Evolutionary conservation across 1,140 invertebrate species (phyloP), one percentile per base, ranked within the genome.

Genomic region (Drosophila sturtevanti): DNA sequence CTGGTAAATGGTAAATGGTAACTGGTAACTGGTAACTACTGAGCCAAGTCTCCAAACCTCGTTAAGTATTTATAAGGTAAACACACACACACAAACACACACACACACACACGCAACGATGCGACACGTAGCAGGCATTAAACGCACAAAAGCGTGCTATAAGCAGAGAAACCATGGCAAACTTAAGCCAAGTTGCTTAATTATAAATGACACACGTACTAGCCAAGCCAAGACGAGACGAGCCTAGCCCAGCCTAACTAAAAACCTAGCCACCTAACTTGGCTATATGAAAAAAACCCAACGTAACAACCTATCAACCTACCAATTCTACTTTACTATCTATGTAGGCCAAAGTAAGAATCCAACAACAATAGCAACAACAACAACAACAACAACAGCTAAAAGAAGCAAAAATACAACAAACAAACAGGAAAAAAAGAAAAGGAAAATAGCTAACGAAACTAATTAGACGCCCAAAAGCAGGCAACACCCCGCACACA

Each of bases 41-140:
- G 73, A 73, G 72, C 59, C 79, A 69, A 52, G 60, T 68, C n/a
- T 55, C 58, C 48, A 18, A 64, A 75, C 34, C 79, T 87, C 69
- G 84, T 89, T 89, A 89, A 84, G 70, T 78, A 89, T 89, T 89
- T 89, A 89, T 89, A 84, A 89, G 79, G 84, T 80, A 84, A 80
- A 79, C 79, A 84, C 37, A 74, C 66, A 56, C 60, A 62, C 60
- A 72, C 60, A 41, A 38, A 73, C 70, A 77, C 37, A 72, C 10
- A 24, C n/a, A 24, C 24, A 24, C 4, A 7, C 37, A 6, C 38
- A 44, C 14, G 18, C 10, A 14, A 55, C 37, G 72, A 73, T 34
- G 64, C 52, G 60, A 69, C 77, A 85, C 81, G 78, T 75, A 86
- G 82, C 52, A 18, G 51, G 82, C 79, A 87, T 86, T 86, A 86